Evolutionary conservation across 2,113 vertebrate genomes (phyloP), one percentile per base, ranked within the genome.

Genomic region (Solea senegalensis): DNA sequence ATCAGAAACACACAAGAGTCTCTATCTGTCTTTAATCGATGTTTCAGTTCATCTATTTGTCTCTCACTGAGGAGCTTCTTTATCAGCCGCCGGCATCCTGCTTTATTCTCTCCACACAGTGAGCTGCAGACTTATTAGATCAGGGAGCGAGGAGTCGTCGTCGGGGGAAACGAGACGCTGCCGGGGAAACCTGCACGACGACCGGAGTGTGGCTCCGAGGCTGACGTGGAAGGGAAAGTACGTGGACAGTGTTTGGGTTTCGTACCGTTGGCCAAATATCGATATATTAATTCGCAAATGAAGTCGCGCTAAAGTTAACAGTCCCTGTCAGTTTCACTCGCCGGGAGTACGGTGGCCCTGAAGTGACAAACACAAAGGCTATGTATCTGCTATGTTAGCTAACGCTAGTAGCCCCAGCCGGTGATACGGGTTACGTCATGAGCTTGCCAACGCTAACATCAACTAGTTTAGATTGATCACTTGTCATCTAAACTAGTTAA

Each of bases 121-220:
- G 74, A 73, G 65, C 50, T 2, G 21, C 50, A 10, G 16, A 69
- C 51, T 76, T 82, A 82, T 80, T 82, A 76, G 78, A 86, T 81
- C 78, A 46, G 85, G 76, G 76, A 72, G 85, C 72, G 76, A 72
- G 16, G 39, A 48, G 52, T 58, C 51, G 56, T 53, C 45, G n/a
- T 57, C 58, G 3, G 50, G 62, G 69, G 65, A 62, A 55, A 8
- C 34, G 3, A 13, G 45, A 40, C 54, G 13, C 74, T 11, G 66
- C 65, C 41, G 65, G 21, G 21, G 79, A 63, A 79, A 76, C 58
- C 52, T 28, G 69, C 26, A 59, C 39, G 16, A 44, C 60, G 73
- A 65, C 56, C 53, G 8, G 48, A 61, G 50, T 41, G 61, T 72
- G 51, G 28, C 11, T 21, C 28, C 0, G n/a, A 11, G 11, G 39